Percentiles rank a stretch among this genome's conserved stretches.
Evolutionary conservation across 1,140 invertebrate genomes (phyloP).

Genomic region (Cherax quadricarinatus): DNA sequence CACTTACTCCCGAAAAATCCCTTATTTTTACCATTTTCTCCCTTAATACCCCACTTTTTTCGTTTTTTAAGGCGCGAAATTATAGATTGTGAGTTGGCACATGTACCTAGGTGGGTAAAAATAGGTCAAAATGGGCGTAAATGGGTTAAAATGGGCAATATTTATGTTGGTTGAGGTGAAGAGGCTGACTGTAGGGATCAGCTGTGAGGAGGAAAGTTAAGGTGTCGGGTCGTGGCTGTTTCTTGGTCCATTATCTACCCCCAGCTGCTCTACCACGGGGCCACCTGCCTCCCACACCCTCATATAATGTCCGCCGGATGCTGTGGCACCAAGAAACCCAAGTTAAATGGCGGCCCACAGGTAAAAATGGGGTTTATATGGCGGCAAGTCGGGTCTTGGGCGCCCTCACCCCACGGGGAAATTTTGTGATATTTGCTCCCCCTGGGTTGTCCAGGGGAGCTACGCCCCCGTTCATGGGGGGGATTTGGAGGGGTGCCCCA

Average conservation of each 20-base stretch:
- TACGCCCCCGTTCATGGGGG: too few relatives aligned
- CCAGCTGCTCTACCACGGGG: too few relatives aligned
- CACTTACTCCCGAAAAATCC: neutral
- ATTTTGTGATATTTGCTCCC: too few relatives aligned
- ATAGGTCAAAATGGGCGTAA: neutral
- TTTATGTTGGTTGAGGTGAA: constrained; percentile 39
- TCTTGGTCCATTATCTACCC: too few relatives aligned
- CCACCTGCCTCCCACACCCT: constrained; percentile 46
- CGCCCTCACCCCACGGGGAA: too few relatives aligned
- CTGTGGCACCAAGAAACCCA: constrained; percentile 67
- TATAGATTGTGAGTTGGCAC: neutral
- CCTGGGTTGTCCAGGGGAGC: too few relatives aligned
- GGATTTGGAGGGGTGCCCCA: too few relatives aligned
- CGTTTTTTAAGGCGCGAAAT: neutral
- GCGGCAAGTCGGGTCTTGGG: too few relatives aligned
- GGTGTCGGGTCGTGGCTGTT: too few relatives aligned
- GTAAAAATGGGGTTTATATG: constrained; percentile 13
- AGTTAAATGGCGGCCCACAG: constrained; percentile 64
- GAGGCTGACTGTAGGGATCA: constrained; percentile 51
- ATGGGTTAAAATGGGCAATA: constrained; percentile 39
- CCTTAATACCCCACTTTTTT: neutral
- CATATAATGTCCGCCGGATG: constrained; percentile 61
- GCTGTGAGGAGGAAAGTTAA: constrained; percentile 45
- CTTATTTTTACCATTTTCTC: neutral
- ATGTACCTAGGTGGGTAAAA: neutral